Conservation (phyloP, 2,113 vertebrate species). For the Xiphophorus couchianus region DNA sequence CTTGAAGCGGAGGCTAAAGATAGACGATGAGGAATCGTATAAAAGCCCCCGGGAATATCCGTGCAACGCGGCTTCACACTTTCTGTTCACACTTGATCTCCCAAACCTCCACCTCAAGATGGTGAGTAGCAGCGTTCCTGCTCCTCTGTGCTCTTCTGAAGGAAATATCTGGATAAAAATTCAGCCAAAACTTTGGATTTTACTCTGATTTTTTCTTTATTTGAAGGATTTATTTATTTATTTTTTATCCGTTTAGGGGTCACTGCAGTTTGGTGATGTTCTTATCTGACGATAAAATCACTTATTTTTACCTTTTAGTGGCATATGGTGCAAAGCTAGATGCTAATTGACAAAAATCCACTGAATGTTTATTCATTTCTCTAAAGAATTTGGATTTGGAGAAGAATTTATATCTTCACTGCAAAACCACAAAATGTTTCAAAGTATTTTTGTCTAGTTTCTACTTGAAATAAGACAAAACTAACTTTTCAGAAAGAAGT, state of each 20-base stretch:
- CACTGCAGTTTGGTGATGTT: conserved; percentile 12
- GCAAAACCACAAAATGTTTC: no score
- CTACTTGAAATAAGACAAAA: no score
- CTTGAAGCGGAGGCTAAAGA: conserved; percentile 82
- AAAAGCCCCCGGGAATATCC: conserved; percentile 69
- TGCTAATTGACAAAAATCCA: not conserved
- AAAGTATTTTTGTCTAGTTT: no score
- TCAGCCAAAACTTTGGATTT: conserved; percentile 42
- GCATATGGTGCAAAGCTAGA: not conserved
- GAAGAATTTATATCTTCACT: not conserved
- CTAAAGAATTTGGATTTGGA: not conserved
- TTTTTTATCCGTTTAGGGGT: not conserved
- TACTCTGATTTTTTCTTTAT: conserved; percentile 27
- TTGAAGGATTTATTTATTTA: not conserved
- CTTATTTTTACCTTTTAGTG: not conserved
- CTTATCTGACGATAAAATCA: conserved; percentile 11
- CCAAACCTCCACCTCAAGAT: conserved; percentile 78
- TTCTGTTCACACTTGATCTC: conserved; percentile 77
- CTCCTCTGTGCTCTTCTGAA: conserved; percentile 35
- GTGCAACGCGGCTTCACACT: conserved; percentile 75
- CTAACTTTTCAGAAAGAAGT: no score
- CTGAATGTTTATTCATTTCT: not conserved
- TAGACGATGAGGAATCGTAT: conserved; percentile 73
- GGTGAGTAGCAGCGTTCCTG: conserved; percentile 78
- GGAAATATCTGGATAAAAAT: conserved; percentile 37